Percentiles rank a stretch among this genome's conserved stretches.
phyloP scores from a whole-genome alignment of 1,140 invertebrate genomes.

The Microplitis mediator region DNA sequence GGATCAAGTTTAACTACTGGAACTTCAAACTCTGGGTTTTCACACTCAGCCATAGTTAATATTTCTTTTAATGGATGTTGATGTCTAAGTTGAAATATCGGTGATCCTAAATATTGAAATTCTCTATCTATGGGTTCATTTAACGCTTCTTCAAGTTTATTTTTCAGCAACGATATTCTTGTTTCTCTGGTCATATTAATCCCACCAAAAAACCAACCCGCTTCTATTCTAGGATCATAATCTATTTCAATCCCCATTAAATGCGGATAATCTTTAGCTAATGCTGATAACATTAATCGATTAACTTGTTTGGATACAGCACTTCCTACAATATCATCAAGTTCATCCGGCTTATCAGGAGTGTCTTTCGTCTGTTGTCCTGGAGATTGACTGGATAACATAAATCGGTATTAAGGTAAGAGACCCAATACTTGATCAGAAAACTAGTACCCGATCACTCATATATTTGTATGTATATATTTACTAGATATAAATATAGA shows the following conservation, averaged over 20 bases:
- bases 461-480: too few species aligned
- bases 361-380: slow-evolving; percentile 45
- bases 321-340: slow-evolving; percentile 51
- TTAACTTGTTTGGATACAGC: slow-evolving; percentile 72
- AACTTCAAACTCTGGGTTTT: slow-evolving; percentile 64
- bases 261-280: slow-evolving; percentile 66
- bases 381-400: slow-evolving; percentile 35
- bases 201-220: slow-evolving; percentile 79
- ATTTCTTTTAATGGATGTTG: slow-evolving; percentile 69
- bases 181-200: slow-evolving; percentile 64
- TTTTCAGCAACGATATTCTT: slow-evolving; percentile 46
- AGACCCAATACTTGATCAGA: too few species aligned
- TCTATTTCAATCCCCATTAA: slow-evolving; percentile 72
- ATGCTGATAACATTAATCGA: slow-evolving; percentile 66
- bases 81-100: slow-evolving; percentile 71
- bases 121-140: slow-evolving; percentile 67
- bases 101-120: slow-evolving; percentile 72
- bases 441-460: too few species aligned
- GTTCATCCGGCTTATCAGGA: slow-evolving; percentile 45
- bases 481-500: too few species aligned
- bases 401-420: too few species aligned
- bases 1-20: slow-evolving; percentile 67
- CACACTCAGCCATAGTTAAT: slow-evolving; percentile 63
- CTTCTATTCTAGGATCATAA: slow-evolving; percentile 75
- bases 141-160: slow-evolving; percentile 34